Evolutionary conservation across 2,113 vertebrate species (phyloP).

Genomic region (Natator depressus): DNA sequence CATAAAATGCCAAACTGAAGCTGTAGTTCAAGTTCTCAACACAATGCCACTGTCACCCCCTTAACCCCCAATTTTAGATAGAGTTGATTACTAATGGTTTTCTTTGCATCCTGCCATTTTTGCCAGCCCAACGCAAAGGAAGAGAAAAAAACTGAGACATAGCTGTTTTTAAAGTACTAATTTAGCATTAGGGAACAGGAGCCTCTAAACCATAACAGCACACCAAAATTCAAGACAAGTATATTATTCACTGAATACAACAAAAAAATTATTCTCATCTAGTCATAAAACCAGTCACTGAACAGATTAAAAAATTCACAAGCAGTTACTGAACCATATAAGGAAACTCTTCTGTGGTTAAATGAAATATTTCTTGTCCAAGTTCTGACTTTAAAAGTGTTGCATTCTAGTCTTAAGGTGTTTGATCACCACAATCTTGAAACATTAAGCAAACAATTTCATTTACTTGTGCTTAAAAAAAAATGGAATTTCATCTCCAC

Average conservation of each 20-base stretch:
- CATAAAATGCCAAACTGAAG: fast-evolving
- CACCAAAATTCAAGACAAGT: not conserved
- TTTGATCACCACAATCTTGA: not conserved
- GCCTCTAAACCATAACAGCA: not conserved
- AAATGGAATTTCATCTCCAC: not conserved
- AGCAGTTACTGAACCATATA: fast-evolving
- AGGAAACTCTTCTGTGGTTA: not conserved
- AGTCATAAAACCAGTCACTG: fast-evolving
- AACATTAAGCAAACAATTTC: not conserved
- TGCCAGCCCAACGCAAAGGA: not conserved
- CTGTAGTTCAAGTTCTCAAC: not conserved
- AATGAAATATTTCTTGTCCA: not conserved
- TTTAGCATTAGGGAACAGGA: not conserved
- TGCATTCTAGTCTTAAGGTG: not conserved
- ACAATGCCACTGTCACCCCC: not conserved
- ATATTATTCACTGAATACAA: fast-evolving
- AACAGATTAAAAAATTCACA: not conserved
- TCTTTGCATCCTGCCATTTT: not conserved
- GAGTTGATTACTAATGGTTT: not conserved
- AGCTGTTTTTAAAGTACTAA: not conserved
- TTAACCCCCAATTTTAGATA: not conserved
- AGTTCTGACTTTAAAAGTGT: not conserved
- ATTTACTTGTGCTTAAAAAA: not conserved
- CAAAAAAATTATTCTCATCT: not conserved
- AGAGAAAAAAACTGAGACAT: not conserved